Conservation (phyloP, 1,140 invertebrate genomes). For the Conus betulinus region DNA sequence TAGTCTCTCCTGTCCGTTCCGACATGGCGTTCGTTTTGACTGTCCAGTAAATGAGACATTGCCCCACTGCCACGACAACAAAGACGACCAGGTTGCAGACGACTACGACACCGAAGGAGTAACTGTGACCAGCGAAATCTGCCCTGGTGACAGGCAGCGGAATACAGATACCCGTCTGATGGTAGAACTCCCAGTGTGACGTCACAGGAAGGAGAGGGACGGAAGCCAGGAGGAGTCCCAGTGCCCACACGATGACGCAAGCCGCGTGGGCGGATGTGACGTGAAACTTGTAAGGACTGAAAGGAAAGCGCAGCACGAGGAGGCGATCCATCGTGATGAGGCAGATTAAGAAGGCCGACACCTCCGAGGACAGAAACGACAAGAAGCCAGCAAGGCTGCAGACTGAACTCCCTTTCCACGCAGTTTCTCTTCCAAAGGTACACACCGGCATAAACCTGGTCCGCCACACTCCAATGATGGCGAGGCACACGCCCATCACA, state of each 20-base stretch:
- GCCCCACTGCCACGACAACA: conserved; percentile 43
- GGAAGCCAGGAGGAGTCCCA: background rate
- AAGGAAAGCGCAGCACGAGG: background rate
- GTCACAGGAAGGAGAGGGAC: conserved; percentile 6
- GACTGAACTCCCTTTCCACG: too few relatives aligned
- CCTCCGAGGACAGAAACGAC: too few relatives aligned
- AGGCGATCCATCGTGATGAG: background rate
- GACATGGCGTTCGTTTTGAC: conserved; percentile 30
- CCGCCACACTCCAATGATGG: too few relatives aligned
- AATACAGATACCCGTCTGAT: conserved; percentile 49
- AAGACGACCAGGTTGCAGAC: conserved; percentile 37
- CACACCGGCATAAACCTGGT: too few relatives aligned
- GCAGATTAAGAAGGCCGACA: too few relatives aligned
- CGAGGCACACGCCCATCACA: too few relatives aligned
- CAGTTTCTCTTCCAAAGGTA: too few relatives aligned
- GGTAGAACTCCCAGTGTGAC: conserved; percentile 47
- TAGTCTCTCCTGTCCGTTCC: background rate
- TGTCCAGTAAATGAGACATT: conserved; percentile 43
- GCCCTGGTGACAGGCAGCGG: conserved; percentile 49
- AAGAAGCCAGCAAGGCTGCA: too few relatives aligned
- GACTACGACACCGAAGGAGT: conserved; percentile 48
- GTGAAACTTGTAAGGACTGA: background rate
- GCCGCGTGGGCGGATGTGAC: background rate
- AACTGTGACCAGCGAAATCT: conserved; percentile 43
- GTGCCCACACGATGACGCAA: background rate